phyloP scores from a whole-genome alignment of 2,797 vertebrate species.

The Acipenser ruthenus region DNA sequence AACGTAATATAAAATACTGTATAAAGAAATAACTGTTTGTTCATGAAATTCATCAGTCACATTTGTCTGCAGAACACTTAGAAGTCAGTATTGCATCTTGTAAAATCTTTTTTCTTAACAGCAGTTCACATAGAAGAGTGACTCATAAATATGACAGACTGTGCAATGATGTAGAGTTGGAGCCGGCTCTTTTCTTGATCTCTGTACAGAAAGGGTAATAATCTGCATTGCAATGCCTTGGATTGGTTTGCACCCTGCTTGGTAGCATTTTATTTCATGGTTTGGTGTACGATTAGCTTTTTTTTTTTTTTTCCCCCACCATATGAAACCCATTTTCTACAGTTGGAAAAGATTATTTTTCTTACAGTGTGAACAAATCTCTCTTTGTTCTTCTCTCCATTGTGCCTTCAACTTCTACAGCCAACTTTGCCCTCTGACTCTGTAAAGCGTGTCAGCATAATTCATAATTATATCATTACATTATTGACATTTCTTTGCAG shows the following conservation, averaged over 20 bases:
- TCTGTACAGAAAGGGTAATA: conserved; percentile 25
- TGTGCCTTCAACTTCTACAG: conserved; percentile 43
- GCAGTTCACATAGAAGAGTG: not conserved
- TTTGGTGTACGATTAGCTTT: conserved; percentile 48
- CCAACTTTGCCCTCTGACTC: conserved; percentile 29
- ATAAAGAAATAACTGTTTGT: too few species aligned
- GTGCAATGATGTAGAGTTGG: not conserved
- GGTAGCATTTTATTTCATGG: conserved; percentile 39
- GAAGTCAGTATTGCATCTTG: too few species aligned
- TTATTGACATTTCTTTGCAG: conserved; percentile 10
- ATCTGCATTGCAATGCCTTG: conserved; percentile 38
- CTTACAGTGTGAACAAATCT: conserved; percentile 61
- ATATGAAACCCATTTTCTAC: conserved; percentile 55
- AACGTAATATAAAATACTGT: too few species aligned
- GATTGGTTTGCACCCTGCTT: conserved; percentile 39
- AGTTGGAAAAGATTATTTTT: conserved; percentile 61
- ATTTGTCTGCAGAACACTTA: too few species aligned
- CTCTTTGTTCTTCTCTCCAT: conserved; percentile 54
- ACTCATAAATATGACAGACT: not conserved
- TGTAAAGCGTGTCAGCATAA: conserved; percentile 51
- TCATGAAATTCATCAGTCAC: too few species aligned
- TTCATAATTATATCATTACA: conserved; percentile 23
- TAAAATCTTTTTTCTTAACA: not conserved
- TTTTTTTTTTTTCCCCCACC: conserved; percentile 27
- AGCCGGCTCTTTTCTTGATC: conserved; percentile 18